Evolutionary conservation across 1,140 invertebrate species (phyloP).

Genomic region (Nomia melanderi): DNA sequence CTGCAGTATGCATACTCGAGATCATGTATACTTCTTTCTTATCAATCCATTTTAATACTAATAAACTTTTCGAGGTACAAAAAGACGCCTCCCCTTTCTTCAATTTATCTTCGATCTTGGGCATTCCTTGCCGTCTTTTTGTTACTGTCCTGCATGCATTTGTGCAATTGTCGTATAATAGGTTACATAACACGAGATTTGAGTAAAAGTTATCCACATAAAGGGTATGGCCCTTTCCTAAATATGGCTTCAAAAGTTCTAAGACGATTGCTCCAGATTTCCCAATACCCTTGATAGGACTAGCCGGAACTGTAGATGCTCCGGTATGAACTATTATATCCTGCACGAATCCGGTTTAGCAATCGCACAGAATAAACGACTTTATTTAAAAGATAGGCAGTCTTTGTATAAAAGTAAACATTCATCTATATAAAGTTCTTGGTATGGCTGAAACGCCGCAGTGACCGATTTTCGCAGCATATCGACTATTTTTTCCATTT

Average conservation of each 20-base stretch:
- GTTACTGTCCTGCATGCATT: no score
- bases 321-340: conserved; percentile 70
- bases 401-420: background rate
- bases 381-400: conserved; percentile 63
- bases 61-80: conserved; percentile 52
- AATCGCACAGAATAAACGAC: conserved; percentile 68
- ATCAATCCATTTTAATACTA: no score
- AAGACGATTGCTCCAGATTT: conserved; percentile 62
- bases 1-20: no score
- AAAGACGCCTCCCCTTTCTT: conserved; percentile 56
- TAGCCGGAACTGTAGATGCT: conserved; percentile 38
- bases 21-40: no score
- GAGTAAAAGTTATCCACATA: no score
- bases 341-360: conserved; percentile 66
- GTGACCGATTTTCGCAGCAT: no score
- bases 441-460: background rate
- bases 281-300: conserved; percentile 48
- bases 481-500: no score
- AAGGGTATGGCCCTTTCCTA: no score
- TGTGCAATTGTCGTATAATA: no score
- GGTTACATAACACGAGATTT: no score
- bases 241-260: conserved; percentile 22
- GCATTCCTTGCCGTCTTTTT: no score
- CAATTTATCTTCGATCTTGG: conserved; percentile 9
- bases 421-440: background rate